These are phyloP conservation scores for Oncopodura yosiiana DNA, from an alignment of 1,140 invertebrate genomes.

Conservation along the genomic window DNA sequence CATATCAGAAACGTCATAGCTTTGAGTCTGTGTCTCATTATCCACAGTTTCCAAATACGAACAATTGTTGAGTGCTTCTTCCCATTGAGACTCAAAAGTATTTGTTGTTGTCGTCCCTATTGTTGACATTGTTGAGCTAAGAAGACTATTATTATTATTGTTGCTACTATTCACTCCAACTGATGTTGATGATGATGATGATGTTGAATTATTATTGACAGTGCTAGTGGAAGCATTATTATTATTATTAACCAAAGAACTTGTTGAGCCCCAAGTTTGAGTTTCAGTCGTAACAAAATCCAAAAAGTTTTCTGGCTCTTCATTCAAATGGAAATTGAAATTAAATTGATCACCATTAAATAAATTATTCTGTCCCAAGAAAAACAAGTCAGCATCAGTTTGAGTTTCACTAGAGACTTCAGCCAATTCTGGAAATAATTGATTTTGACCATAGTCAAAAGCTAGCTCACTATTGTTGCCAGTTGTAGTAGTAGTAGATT, in stretches of 20 bases:
- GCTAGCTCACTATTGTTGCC: background rate
- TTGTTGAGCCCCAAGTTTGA: slow-evolving; percentile 8
- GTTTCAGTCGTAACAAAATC: slow-evolving; percentile 25
- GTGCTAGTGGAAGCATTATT: background rate
- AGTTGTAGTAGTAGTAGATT: background rate
- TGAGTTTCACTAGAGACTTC: slow-evolving; percentile 22
- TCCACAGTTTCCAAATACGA: slow-evolving; percentile 25
- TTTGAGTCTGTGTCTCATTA: slow-evolving; percentile 24
- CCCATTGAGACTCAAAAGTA: background rate
- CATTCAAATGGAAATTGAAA: slow-evolving; percentile 3
- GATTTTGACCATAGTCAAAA: background rate
- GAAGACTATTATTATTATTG: background rate
- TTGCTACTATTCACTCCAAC: background rate
- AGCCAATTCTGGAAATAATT: slow-evolving; percentile 3
- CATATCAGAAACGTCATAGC: background rate
- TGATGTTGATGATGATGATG: no score
- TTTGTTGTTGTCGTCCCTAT: background rate
- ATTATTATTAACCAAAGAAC: background rate
- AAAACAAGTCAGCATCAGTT: slow-evolving; percentile 16
- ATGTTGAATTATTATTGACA: no score
- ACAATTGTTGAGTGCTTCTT: background rate
- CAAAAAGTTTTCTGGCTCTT: slow-evolving; percentile 13
- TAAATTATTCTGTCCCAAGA: background rate
- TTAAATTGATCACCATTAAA: slow-evolving; percentile 11
- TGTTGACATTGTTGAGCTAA: no score